phyloP scores from a whole-genome alignment of 2,797 vertebrate genomes.

The Enteromius afrohamiltoni region DNA sequence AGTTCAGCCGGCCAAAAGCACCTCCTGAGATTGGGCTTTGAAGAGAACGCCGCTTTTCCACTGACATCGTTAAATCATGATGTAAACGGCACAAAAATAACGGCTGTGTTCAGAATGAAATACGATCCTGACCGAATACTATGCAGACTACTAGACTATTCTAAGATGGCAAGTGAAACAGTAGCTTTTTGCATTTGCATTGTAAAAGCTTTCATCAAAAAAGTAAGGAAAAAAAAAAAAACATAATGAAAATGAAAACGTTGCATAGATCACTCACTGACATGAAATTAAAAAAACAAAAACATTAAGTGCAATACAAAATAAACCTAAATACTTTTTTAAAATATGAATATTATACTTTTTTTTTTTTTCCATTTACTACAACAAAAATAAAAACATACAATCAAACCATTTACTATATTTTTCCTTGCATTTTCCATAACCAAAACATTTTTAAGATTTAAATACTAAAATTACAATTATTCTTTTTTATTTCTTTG shows the following conservation, averaged over 20 bases:
- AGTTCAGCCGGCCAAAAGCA: conserved; percentile 71
- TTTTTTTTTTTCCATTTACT: too few species aligned
- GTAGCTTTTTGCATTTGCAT: background rate
- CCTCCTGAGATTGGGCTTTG: conserved; percentile 68
- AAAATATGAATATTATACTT: too few species aligned
- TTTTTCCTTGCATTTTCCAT: background rate
- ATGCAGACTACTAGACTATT: background rate
- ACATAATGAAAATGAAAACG: background rate
- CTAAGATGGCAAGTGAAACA: too few species aligned
- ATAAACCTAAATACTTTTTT: too few species aligned
- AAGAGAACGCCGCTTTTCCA: conserved; percentile 45
- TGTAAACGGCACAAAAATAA: background rate
- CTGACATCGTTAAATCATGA: conserved; percentile 8
- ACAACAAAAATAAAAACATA: too few species aligned
- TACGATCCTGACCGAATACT: background rate
- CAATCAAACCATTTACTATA: too few species aligned
- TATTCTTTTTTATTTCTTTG: too few species aligned
- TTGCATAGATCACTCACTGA: background rate
- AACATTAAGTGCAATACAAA: background rate
- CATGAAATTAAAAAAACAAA: background rate
- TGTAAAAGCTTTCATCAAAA: background rate
- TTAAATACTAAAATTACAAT: background rate
- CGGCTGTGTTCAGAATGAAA: background rate
- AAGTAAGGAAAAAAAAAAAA: background rate
- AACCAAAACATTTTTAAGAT: background rate